Evolutionary conservation across 2,888 invertebrate species (phyloP).

Genomic region (Hirtodrosophila alboralis): DNA sequence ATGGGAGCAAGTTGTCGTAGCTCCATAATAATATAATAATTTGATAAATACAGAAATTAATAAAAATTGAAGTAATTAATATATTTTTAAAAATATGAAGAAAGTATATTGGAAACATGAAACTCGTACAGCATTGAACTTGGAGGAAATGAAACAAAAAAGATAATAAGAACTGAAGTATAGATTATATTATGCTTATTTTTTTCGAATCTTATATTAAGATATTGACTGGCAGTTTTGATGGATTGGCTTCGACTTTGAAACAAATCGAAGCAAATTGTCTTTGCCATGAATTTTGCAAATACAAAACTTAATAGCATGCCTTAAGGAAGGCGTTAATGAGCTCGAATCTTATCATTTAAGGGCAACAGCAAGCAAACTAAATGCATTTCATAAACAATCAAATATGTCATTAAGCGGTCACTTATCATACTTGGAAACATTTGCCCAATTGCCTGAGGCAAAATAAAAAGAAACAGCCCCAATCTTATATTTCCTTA

Average conservation of each 20-base stretch:
- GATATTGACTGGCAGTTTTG: constrained; percentile 36
- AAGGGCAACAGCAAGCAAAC: constrained; percentile 3
- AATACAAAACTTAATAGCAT: constrained; percentile 27
- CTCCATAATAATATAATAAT: too few relatives aligned
- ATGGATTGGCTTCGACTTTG: constrained; percentile 31
- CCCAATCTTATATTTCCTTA: constrained; percentile 49
- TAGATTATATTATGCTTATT: not conserved
- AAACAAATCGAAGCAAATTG: constrained; percentile 52
- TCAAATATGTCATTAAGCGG: constrained; percentile 58
- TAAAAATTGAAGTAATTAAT: too few relatives aligned
- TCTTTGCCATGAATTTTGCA: constrained; percentile 23
- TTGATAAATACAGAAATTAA: too few relatives aligned
- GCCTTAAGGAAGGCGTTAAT: constrained; percentile 34
- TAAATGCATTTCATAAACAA: constrained; percentile 57
- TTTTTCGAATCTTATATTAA: not conserved
- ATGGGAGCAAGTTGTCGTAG: too few relatives aligned
- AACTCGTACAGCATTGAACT: too few relatives aligned
- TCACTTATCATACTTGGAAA: constrained; percentile 72
- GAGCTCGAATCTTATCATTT: constrained; percentile 44
- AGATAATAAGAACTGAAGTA: not conserved
- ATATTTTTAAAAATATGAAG: too few relatives aligned
- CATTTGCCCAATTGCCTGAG: constrained; percentile 41
- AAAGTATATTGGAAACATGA: too few relatives aligned
- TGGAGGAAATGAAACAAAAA: too few relatives aligned
- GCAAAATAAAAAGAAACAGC: constrained; percentile 6